Conservation (phyloP, 1,140 invertebrate species). For the Mamestra configurata region DNA sequence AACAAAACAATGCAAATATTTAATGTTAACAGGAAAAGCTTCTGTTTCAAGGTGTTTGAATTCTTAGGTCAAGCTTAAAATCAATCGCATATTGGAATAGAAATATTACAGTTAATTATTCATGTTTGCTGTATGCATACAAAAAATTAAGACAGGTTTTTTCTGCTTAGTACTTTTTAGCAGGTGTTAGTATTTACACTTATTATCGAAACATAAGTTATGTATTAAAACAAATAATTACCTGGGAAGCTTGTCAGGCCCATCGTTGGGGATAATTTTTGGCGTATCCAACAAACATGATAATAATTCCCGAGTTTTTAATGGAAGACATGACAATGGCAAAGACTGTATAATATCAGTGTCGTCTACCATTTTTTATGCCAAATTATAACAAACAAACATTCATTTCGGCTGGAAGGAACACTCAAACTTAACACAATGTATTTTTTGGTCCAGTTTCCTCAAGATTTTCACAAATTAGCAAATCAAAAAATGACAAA, state of each 20-base stretch:
- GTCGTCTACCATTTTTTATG: conserved; percentile 65
- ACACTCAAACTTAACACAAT: conserved; percentile 21
- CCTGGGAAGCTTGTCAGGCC: conserved; percentile 73
- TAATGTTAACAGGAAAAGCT: background rate
- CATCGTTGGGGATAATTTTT: conserved; percentile 72
- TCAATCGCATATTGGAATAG: background rate
- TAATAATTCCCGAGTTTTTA: conserved; percentile 72
- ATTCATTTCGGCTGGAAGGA: conserved; percentile 4
- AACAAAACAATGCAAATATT: background rate
- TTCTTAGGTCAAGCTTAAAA: background rate
- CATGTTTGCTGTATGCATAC: background rate
- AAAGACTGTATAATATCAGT: conserved; percentile 58
- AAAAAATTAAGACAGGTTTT: conserved; percentile 12
- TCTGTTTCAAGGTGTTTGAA: background rate
- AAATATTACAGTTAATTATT: background rate
- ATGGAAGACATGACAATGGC: conserved; percentile 70
- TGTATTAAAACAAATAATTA: conserved; percentile 49
- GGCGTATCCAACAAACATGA: conserved; percentile 73
- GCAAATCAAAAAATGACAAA: conserved; percentile 23
- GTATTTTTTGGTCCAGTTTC: background rate
- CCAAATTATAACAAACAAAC: conserved; percentile 5
- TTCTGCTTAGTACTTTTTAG: no score
- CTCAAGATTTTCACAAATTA: background rate
- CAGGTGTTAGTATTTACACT: background rate
- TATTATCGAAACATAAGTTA: background rate